These are phyloP conservation scores for Petrophora chlorosata DNA, from an alignment of 2,888 invertebrate species.

Conservation along the genomic window DNA sequence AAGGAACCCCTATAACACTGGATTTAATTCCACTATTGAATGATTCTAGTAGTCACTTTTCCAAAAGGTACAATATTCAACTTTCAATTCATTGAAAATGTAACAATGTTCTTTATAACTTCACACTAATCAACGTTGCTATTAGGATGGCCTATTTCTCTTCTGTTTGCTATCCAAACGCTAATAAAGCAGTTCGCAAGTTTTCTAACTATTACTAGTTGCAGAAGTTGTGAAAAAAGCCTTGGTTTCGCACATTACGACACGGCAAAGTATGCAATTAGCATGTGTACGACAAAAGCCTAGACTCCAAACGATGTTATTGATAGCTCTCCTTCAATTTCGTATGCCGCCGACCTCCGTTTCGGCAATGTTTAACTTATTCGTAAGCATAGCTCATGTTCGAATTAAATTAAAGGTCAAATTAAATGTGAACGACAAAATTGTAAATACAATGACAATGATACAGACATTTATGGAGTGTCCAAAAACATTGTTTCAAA, in stretches of 20 bases:
- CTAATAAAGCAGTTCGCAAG: background rate
- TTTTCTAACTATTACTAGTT: background rate
- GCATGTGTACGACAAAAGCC: conserved; percentile 58
- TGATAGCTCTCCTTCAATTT: conserved; percentile 27
- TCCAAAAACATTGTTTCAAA: background rate
- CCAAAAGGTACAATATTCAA: too few species aligned
- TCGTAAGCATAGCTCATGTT: conserved; percentile 22
- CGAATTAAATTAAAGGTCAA: conserved; percentile 14
- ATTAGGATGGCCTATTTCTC: too few species aligned
- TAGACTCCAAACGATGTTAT: conserved; percentile 31
- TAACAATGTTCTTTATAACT: too few species aligned
- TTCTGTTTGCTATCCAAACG: background rate
- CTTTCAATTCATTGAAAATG: too few species aligned
- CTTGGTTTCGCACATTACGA: conserved; percentile 43
- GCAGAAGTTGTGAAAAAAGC: conserved; percentile 29
- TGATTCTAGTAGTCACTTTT: too few species aligned
- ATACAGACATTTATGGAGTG: background rate
- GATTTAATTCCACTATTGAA: too few species aligned
- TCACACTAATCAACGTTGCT: too few species aligned
- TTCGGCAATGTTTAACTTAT: conserved; percentile 23
- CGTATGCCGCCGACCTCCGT: conserved; percentile 12
- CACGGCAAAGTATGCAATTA: conserved; percentile 50
- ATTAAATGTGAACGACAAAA: conserved; percentile 19
- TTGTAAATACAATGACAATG: background rate
- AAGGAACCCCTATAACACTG: too few species aligned